Evolutionary conservation across 2,113 vertebrate genomes (phyloP), one percentile per base, ranked within the genome.

Genomic region (Macroglossus sobrinus): DNA sequence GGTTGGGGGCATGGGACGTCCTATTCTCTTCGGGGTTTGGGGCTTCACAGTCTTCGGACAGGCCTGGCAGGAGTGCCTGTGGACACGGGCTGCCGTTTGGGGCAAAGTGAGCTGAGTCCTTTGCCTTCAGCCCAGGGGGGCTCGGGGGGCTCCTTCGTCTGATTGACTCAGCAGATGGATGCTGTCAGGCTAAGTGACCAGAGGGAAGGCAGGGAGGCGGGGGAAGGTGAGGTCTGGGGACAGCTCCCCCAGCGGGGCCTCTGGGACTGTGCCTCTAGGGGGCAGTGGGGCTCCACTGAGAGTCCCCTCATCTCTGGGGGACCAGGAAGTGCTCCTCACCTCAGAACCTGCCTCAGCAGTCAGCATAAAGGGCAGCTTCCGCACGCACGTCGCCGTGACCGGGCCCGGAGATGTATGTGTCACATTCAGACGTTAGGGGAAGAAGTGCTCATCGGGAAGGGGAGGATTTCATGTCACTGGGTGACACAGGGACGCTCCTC

Each of bases 271-370:
- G 91, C 98, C 98, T 98, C 97, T 97, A 98, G 98, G 69, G 97
- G 98, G 98, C 98, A 97, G 96, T 78, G 64, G 33, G 13, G 93
- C 40, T 90, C 98, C 96, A 92, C 30, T 5, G 6, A 72, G 72
- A 74, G 11, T 15, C 19, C 24, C 66, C 59, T 64, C 1, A 7
- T 1, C 50, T 33, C 72, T 84, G 12, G 24, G 28, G 2, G 28
- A 33, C 0, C 0, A 4, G 66, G 16, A 10, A 30, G 11, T 4
- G 53, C 53, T 47, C 59, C 75, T 89, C 7, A 12, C 59, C 72
- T 40, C 28, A 21, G 33, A 43, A 84, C 2, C 1, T 7, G 43
- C 35, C 26, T 50, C 9, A 15, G 4, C 1, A 2, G 5, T 43
- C 3, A 24, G 4, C 4, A 35, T 18, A 0, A 84, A 81, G n/a